Base-by-base conservation (phyloP, 2,888 invertebrate genomes). In the Apamea epomidion region DNA sequence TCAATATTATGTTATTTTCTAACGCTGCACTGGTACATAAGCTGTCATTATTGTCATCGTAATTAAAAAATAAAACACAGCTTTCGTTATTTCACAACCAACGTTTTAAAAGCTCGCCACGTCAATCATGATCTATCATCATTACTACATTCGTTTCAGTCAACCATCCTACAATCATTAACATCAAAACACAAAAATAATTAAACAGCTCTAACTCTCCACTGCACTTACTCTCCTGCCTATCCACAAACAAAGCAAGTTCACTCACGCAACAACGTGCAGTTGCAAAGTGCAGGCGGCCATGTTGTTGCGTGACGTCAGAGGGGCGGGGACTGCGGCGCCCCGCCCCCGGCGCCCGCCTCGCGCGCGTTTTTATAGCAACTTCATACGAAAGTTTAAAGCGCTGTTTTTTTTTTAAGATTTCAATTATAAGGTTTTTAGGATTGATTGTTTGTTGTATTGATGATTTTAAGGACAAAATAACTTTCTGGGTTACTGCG, bases 261-360 rank as follows among this genome's bases (percentile, higher is more conserved):
- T 87, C 84, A 76, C 80, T 78, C 65, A 78, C 82, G 76, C 74
- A 86, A 72, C 37, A 77, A 81, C 88, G 81, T 93, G 93, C 92
- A 94, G 90, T 91, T 88, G 86, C 86, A 86, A 86, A 88, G 90
- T 92, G 92, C 92, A 93, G 87, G 91, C 97, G 94, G 97, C 97
- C 97, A 97, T 97, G 91, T 95, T 97, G 94, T 69, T 42, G 68
- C 25, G 90, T 95, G 95, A 95, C 95, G 95, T 94, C 93, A 94
- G 80, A 65, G 92, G 91, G 97, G 97, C 95, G 96, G 93, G 90
- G 94, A 94, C 64, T 69, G 16, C 21, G 60, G 48, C 60, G 92
- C 91, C 88, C 93, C 96, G 94, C 96, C 91, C 81, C 86, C 89
- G 87, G 89, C 90, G 86, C 89, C 91, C 93, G 92, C 93, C 93